Percentiles rank a stretch among this genome's conserved stretches.
These are phyloP conservation scores for Lordiphosa clarofinis DNA, from an alignment of 1,140 invertebrate genomes.

Conservation along the genomic window DNA sequence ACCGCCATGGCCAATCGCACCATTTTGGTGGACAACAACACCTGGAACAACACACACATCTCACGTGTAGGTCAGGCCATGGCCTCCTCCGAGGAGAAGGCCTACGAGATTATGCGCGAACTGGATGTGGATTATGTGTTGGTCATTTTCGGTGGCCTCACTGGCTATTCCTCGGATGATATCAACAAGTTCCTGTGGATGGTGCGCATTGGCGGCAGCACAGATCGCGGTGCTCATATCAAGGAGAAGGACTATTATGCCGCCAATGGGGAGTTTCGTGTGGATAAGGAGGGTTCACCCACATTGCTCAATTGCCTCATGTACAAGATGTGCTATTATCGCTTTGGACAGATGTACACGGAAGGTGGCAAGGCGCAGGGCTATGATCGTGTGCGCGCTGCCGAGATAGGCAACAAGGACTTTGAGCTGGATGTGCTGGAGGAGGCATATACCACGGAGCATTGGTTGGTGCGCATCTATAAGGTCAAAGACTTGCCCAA, in stretches of 20 bases:
- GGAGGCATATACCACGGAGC: slow-evolving; percentile 97
- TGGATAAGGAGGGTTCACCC: slow-evolving; percentile 93
- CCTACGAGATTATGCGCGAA: slow-evolving; percentile 98
- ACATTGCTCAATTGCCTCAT: slow-evolving; percentile 94
- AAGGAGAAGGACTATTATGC: slow-evolving; percentile 98
- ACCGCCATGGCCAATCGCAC: slow-evolving; percentile 99
- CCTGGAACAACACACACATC: slow-evolving; percentile 99
- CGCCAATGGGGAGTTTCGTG: slow-evolving; percentile 94
- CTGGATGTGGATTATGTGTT: slow-evolving; percentile 98
- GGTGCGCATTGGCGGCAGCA: slow-evolving; percentile 98
- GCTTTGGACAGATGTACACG: slow-evolving; percentile 94
- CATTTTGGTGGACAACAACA: slow-evolving; percentile 99
- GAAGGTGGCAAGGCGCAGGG: slow-evolving; percentile 95
- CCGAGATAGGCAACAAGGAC: slow-evolving; percentile 97
- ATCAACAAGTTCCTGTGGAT: slow-evolving; percentile 99
- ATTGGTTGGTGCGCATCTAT: slow-evolving; percentile 97
- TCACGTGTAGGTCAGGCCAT: slow-evolving; percentile 98
- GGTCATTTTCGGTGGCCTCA: slow-evolving; percentile 98
- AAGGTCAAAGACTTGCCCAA: slow-evolving; percentile 95
- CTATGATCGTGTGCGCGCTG: slow-evolving; percentile 93
- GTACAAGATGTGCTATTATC: slow-evolving; percentile 98
- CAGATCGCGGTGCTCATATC: slow-evolving; percentile 95
- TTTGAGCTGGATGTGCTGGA: slow-evolving; percentile 95
- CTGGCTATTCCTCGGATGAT: slow-evolving; percentile 99
- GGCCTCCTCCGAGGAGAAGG: slow-evolving; percentile 97